phyloP scores from a whole-genome alignment of 2,888 invertebrate genomes.

The Cerastis rubricosa region DNA sequence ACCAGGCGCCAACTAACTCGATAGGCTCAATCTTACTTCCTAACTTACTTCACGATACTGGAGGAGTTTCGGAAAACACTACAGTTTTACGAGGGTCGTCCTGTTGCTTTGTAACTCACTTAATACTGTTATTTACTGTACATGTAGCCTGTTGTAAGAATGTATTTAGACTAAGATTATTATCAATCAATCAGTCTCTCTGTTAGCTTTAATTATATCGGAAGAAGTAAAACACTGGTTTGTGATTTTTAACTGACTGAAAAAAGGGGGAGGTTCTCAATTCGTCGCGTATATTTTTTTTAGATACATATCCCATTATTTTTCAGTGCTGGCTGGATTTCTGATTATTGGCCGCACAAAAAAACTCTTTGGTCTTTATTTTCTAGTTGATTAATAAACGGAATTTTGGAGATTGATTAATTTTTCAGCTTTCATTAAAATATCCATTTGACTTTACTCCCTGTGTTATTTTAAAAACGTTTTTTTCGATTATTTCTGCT shows the following conservation, averaged over 20 bases:
- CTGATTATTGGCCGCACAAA: background rate
- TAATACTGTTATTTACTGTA: conserved; percentile 12
- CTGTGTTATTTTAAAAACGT: background rate
- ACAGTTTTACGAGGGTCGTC: conserved; percentile 39
- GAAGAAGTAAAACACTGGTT: background rate
- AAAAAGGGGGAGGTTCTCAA: too few species aligned
- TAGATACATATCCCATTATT: background rate
- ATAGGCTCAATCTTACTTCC: conserved; percentile 20
- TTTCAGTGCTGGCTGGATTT: background rate
- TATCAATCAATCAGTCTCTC: background rate
- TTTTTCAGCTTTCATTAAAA: background rate
- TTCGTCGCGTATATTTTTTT: too few species aligned
- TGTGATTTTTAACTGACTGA: too few species aligned
- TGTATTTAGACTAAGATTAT: background rate
- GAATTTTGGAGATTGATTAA: background rate
- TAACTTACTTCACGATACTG: conserved; percentile 11
- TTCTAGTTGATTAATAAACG: background rate
- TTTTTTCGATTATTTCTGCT: background rate
- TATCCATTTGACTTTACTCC: background rate
- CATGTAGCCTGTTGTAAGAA: background rate
- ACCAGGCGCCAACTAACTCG: conserved; percentile 25
- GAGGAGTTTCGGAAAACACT: conserved; percentile 38
- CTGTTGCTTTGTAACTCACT: conserved; percentile 4
- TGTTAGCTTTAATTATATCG: background rate
- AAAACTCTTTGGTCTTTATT: background rate